Evolutionary conservation across 2,888 invertebrate species (phyloP).

Genomic region (Drosophila mayaguana): DNA sequence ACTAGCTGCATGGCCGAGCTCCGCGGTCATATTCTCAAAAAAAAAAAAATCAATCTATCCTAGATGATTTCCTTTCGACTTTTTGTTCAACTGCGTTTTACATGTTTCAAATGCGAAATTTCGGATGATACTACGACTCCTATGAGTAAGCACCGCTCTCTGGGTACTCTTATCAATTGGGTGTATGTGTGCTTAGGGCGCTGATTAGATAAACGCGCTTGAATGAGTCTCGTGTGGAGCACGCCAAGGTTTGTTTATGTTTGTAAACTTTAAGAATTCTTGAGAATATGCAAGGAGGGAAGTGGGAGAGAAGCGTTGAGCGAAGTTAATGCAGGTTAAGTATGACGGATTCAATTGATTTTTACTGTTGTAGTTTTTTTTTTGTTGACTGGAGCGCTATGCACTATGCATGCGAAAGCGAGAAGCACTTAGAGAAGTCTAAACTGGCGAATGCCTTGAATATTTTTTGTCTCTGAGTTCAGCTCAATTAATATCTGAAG

Average conservation of each 20-base stretch:
- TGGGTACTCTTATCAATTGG: constrained; percentile 53
- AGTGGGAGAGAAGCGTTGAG: no score
- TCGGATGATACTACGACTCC: constrained; percentile 40
- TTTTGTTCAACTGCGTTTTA: neutral
- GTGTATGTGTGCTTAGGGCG: constrained; percentile 30
- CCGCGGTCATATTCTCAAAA: constrained; percentile 48
- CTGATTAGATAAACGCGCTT: constrained; percentile 67
- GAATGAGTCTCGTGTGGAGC: constrained; percentile 24
- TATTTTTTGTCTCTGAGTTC: neutral
- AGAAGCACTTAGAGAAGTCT: neutral
- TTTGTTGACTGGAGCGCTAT: neutral
- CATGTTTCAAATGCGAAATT: constrained; percentile 64
- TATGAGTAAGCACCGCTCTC: constrained; percentile 66
- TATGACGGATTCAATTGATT: no score
- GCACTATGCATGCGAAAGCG: neutral
- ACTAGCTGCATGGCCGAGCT: constrained; percentile 74
- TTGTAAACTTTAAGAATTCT: constrained; percentile 40
- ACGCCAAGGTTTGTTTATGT: constrained; percentile 60
- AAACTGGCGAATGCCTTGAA: neutral
- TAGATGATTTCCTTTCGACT: no score
- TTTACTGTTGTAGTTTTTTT: neutral
- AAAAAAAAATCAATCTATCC: neutral
- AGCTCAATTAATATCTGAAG: neutral
- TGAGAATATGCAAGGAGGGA: neutral
- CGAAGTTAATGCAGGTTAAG: constrained; percentile 5